Conservation (phyloP, 2,888 invertebrate species). For the Leptopterna dolabrata region DNA sequence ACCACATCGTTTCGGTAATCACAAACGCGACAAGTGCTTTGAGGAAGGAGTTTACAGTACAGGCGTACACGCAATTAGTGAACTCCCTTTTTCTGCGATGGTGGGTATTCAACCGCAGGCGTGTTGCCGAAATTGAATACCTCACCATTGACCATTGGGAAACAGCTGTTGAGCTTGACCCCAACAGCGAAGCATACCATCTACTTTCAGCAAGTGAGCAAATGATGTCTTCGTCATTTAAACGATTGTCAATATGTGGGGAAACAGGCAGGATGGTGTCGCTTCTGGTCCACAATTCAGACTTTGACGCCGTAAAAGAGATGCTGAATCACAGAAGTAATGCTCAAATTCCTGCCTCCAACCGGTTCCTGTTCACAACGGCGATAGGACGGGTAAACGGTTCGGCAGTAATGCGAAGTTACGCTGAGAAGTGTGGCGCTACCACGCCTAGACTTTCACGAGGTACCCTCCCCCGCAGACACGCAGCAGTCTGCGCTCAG, state of each 20-base stretch:
- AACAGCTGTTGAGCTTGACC: not conserved
- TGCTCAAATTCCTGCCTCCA: not conserved
- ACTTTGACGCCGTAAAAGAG: not conserved
- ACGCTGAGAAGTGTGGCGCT: constrained; percentile 8
- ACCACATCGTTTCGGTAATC: not conserved
- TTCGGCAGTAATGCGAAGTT: constrained; percentile 11
- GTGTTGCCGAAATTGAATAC: constrained; percentile 26
- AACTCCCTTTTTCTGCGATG: not conserved
- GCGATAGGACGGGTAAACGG: not conserved
- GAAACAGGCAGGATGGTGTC: not conserved
- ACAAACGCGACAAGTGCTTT: not conserved
- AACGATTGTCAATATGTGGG: not conserved
- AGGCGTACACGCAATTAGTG: not conserved
- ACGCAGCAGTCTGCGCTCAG: constrained; percentile 27
- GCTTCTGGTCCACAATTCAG: not conserved
- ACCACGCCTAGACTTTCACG: not conserved
- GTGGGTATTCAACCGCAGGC: constrained; percentile 14
- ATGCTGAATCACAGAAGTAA: not conserved
- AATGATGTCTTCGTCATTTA: constrained; percentile 3
- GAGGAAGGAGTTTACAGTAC: not conserved
- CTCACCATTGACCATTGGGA: constrained; percentile 14
- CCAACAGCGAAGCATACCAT: not conserved
- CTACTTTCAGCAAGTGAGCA: not conserved
- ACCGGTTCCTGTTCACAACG: constrained; percentile 9
- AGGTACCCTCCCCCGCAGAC: constrained; percentile 27